phyloP scores from a whole-genome alignment of 2,797 vertebrate species.

The Falco peregrinus region DNA sequence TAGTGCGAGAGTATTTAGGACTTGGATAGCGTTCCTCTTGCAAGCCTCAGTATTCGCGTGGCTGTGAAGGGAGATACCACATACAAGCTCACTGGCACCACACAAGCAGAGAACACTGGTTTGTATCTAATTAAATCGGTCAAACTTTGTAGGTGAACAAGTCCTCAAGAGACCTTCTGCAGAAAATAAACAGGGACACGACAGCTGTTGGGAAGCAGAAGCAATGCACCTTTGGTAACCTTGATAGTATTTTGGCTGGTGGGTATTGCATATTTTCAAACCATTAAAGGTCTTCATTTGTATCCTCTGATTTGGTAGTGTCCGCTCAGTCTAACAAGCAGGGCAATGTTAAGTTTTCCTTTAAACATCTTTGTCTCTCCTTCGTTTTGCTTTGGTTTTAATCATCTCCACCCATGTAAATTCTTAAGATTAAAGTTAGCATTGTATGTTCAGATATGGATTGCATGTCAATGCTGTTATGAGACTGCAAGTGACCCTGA shows the following conservation, averaged over 20 bases:
- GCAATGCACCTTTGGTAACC: background rate
- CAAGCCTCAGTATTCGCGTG: background rate
- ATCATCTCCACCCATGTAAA: background rate
- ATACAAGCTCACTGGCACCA: background rate
- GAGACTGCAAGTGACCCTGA: background rate
- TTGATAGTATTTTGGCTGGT: background rate
- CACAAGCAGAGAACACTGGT: background rate
- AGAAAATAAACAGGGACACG: background rate
- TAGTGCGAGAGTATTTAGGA: background rate
- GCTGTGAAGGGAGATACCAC: background rate
- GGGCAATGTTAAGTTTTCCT: background rate
- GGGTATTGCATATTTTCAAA: background rate
- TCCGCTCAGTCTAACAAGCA: background rate
- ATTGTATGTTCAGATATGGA: background rate
- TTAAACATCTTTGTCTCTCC: background rate
- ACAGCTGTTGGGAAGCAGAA: constrained; percentile 5
- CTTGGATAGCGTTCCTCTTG: background rate
- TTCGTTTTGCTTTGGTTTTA: background rate
- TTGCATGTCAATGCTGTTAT: background rate
- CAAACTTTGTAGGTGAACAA: background rate
- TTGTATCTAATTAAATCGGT: constrained; percentile 3
- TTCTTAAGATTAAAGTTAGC: background rate
- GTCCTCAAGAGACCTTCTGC: constrained; percentile 1
- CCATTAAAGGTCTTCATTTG: background rate
- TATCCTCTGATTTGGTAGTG: background rate